A percentile compares a stretch with the other conserved stretches of the same genome.
Evolutionary conservation across 2,888 invertebrate species (phyloP).

Genomic region (Halictus quadricinctus): DNA sequence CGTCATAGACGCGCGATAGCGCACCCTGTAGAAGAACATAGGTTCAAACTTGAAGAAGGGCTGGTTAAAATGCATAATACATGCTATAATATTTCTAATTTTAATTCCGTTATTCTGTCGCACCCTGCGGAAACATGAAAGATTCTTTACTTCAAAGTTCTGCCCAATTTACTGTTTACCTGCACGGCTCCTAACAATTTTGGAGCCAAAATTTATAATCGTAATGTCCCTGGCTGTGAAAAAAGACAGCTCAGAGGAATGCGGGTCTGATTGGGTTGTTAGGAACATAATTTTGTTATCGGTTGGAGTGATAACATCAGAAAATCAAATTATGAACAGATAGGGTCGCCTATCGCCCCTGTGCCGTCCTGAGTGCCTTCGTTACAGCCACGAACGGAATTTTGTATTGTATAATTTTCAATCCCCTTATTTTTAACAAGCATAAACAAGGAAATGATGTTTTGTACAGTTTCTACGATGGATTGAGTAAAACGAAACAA

Average conservation of each 20-base stretch:
- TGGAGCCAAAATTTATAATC: not conserved
- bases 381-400: not conserved
- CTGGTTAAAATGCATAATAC: no score
- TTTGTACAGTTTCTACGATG: conserved; percentile 83
- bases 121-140: not conserved
- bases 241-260: no score
- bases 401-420: not conserved
- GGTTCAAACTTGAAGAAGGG: no score
- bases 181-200: not conserved
- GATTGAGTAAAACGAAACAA: conserved; percentile 80
- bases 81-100: not conserved
- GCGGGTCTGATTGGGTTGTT: no score
- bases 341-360: no score
- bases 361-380: no score
- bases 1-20: no score
- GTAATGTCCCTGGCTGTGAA: no score
- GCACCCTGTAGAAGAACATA: no score
- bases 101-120: not conserved
- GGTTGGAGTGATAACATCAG: no score
- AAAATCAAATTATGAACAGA: no score
- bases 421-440: not conserved
- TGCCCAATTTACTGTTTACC: not conserved
- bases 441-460: not conserved
- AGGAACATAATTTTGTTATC: no score
- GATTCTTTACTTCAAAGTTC: not conserved